Evolutionary conservation across 1,140 invertebrate genomes (phyloP).

Genomic region (Globodera rostochiensis): DNA sequence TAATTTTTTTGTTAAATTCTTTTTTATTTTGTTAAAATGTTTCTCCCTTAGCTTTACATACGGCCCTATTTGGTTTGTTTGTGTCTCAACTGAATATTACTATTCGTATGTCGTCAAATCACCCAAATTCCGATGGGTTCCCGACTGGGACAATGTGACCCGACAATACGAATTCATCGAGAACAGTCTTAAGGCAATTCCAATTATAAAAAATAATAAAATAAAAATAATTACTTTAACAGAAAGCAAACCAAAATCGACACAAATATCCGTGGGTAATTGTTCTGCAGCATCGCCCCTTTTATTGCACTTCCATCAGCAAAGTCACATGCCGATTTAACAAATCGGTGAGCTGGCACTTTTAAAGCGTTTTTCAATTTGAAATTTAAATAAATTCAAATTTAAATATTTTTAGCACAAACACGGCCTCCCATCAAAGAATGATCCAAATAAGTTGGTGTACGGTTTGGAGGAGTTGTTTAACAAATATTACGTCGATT

Average conservation of each 20-base stretch:
- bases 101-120: conserved; percentile 1
- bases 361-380: background rate
- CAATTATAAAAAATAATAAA: background rate
- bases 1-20: background rate
- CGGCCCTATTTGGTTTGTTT: conserved; percentile 19
- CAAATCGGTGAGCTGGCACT: conserved; percentile 2
- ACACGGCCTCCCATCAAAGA: conserved; percentile 2
- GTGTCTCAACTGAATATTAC: conserved; percentile 19
- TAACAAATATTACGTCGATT: conserved; percentile 17
- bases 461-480: conserved; percentile 27
- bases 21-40: too few species aligned
- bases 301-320: conserved; percentile 17
- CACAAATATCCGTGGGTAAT: conserved; percentile 3
- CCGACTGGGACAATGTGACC: background rate
- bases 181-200: conserved; percentile 7
- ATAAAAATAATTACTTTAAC: background rate
- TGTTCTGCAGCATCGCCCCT: conserved; percentile 15
- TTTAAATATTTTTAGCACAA: conserved; percentile 13
- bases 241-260: conserved; percentile 11
- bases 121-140: background rate
- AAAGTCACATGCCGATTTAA: conserved; percentile 5
- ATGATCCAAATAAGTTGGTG: conserved; percentile 5
- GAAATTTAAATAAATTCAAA: background rate
- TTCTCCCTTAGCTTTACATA: conserved; percentile 7
- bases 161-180: conserved; percentile 20